phyloP scores from a whole-genome alignment of 2,113 vertebrate species.

The Drymodes brunneopygia region DNA sequence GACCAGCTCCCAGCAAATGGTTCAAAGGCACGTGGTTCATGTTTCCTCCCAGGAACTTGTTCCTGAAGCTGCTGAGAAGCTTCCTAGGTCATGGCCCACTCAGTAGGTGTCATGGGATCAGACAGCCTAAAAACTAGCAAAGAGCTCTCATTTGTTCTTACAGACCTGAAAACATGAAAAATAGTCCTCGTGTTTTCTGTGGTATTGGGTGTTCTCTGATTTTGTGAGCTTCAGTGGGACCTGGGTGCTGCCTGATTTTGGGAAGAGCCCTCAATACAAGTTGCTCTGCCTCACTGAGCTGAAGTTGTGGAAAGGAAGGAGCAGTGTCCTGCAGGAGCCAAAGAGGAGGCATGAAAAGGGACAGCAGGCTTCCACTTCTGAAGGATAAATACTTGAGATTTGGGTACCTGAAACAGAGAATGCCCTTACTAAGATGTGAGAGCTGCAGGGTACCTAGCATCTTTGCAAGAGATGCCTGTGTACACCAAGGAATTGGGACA shows the following conservation, averaged over 20 bases:
- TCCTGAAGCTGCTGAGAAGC: not conserved
- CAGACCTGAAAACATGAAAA: not conserved
- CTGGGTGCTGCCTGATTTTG: not conserved
- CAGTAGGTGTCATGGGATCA: not conserved
- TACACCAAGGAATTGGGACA: rapidly evolving
- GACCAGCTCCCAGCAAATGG: not conserved
- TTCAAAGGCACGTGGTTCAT: not conserved
- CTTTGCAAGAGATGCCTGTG: not conserved
- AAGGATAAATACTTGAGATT: not conserved
- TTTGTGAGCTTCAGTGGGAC: rapidly evolving
- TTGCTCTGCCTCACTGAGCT: not conserved
- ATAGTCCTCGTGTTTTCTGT: not conserved
- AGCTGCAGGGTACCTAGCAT: not conserved
- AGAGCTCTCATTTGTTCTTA: not conserved
- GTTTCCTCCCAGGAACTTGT: not conserved
- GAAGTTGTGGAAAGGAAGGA: not conserved
- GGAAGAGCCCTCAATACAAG: not conserved
- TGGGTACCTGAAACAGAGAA: not conserved
- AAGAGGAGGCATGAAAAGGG: not conserved
- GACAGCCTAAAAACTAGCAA: not conserved
- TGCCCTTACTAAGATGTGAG: not conserved
- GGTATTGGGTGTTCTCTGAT: not conserved
- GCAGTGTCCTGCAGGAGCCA: not conserved
- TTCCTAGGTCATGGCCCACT: not conserved
- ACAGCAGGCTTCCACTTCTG: not conserved